Evolutionary conservation across 2,113 vertebrate genomes (phyloP).

Genomic region (Callipepla squamata): DNA sequence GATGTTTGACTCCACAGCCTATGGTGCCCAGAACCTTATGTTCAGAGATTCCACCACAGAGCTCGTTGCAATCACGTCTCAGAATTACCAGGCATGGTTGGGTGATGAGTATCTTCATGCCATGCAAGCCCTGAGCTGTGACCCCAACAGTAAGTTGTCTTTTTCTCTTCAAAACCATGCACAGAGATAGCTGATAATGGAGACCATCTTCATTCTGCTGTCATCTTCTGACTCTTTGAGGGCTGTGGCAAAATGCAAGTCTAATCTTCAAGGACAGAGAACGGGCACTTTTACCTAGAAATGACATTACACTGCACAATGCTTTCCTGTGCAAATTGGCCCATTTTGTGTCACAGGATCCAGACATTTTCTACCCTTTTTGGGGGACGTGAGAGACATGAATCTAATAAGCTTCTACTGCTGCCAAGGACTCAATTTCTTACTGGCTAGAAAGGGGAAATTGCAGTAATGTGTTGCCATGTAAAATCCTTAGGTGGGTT

Average conservation of each 20-base stretch:
- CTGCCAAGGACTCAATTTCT: neutral
- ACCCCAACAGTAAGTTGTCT: slow-evolving; percentile 77
- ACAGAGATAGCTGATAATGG: neutral
- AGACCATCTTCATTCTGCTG: neutral
- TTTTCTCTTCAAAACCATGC: neutral
- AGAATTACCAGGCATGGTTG: slow-evolving; percentile 87
- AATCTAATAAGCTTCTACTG: neutral
- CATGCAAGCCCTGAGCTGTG: slow-evolving; percentile 86
- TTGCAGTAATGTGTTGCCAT: neutral
- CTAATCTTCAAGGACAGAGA: neutral
- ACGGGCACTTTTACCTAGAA: neutral
- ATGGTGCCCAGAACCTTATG: slow-evolving; percentile 78
- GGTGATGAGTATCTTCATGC: slow-evolving; percentile 81
- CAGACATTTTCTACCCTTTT: neutral
- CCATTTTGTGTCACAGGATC: neutral
- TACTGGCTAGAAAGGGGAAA: neutral
- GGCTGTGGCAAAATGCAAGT: neutral
- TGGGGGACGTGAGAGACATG: neutral
- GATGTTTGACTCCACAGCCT: slow-evolving; percentile 86
- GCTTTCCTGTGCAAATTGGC: neutral
- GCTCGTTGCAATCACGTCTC: slow-evolving; percentile 73
- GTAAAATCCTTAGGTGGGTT: neutral
- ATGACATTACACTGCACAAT: neutral
- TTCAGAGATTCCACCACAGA: slow-evolving; percentile 85
- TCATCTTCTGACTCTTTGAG: neutral